phyloP scores from a whole-genome alignment of 2,888 invertebrate genomes.

The Nasonovia ribisnigri region DNA sequence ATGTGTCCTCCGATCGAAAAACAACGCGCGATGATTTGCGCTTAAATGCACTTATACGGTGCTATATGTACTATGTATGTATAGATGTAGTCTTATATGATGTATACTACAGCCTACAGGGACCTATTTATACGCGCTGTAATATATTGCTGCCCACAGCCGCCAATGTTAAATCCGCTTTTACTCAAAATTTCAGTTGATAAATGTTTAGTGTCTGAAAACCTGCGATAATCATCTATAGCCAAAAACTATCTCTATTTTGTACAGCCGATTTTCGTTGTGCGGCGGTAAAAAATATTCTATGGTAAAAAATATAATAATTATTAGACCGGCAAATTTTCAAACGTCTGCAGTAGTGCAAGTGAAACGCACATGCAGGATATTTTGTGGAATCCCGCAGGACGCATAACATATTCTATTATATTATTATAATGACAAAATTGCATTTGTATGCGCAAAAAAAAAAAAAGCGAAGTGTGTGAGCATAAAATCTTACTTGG shows the following conservation, averaged over 20 bases:
- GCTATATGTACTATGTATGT: background rate
- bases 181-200: background rate
- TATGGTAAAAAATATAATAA: background rate
- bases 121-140: background rate
- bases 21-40: background rate
- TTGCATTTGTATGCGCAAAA: background rate
- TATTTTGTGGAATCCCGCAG: background rate
- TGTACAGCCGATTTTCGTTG: background rate
- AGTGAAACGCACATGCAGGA: background rate
- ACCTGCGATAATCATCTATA: background rate
- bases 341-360: background rate
- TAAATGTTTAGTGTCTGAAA: background rate
- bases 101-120: background rate
- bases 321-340: background rate
- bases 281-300: background rate
- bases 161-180: background rate
- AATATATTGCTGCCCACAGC: background rate
- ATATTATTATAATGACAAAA: background rate
- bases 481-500: constrained; percentile 20
- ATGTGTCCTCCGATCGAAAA: constrained; percentile 25
- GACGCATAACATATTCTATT: background rate
- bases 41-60: background rate
- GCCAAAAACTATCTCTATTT: background rate
- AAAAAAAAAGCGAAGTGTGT: background rate
- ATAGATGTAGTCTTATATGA: background rate